A percentile compares a stretch with the other conserved stretches of the same genome.
Conservation (phyloP, 2,797 vertebrate genomes). For the Serranus cabrilla region DNA sequence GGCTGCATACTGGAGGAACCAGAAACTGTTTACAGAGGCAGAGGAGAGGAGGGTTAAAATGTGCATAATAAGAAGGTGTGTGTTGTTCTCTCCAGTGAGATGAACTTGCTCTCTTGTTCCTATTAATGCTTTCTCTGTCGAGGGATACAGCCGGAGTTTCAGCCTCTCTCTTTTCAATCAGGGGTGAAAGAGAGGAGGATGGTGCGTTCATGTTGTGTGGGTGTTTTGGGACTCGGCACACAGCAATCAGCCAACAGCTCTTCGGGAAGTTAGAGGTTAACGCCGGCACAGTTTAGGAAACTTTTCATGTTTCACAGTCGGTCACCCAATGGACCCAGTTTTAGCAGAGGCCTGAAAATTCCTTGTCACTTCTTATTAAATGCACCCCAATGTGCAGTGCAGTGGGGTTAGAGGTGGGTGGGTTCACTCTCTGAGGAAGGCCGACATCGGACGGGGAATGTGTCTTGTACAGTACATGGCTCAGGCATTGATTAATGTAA, state of each 20-base stretch:
- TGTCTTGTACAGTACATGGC: neutral
- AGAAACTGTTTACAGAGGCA: slow-evolving; percentile 37
- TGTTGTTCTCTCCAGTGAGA: slow-evolving; percentile 5
- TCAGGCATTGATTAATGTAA: neutral
- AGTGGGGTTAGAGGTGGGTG: slow-evolving; percentile 18
- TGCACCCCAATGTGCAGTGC: slow-evolving; percentile 4
- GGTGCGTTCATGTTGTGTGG: neutral
- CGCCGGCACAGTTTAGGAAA: slow-evolving; percentile 18
- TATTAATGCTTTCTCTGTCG: neutral
- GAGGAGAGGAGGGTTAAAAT: neutral
- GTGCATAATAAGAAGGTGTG: slow-evolving; percentile 11
- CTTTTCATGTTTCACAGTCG: slow-evolving; percentile 8
- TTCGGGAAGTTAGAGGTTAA: slow-evolving; percentile 12
- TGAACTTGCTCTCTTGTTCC: slow-evolving; percentile 10
- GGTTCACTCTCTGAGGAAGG: slow-evolving; percentile 6
- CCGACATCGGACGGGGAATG: neutral
- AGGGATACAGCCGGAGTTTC: neutral
- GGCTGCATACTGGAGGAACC: slow-evolving; percentile 55
- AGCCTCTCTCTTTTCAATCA: slow-evolving; percentile 11
- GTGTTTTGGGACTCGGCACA: neutral
- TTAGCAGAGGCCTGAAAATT: slow-evolving; percentile 52
- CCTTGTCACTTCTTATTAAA: slow-evolving; percentile 61
- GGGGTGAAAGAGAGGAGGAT: no score
- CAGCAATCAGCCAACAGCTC: slow-evolving; percentile 6
- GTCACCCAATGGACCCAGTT: slow-evolving; percentile 37